Base-by-base conservation (phyloP, 1,140 invertebrate genomes). In the Cyclina sinensis region DNA sequence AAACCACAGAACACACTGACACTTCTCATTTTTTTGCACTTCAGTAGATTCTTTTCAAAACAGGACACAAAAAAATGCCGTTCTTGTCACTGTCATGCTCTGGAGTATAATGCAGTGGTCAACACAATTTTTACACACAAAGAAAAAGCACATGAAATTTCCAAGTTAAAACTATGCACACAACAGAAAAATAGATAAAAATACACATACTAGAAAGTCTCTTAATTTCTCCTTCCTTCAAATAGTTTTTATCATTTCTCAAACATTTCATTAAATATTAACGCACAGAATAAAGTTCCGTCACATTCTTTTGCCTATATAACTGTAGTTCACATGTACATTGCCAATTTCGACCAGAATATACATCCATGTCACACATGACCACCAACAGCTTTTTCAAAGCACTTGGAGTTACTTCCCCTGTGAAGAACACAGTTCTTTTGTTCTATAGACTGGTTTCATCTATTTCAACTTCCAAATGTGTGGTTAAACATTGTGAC, bases 151-250 rank as follows among this genome's bases (percentile, higher is more conserved):
- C 43, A 76, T 30, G n/a, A 65, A 65, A 65, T 65, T 27, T 65
- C 59, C 59, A 24, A 46, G 39, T 43, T 76, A 46, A 76, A 76
- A 76, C 37, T 76, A 76, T 46, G 73, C 46, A 76, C 73, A 76
- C 73, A 76, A 76, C 73, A 76, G 39, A 21, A 14, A 46, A n/a
- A n/a, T n/a, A 48, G 73, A 76, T 76, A 48, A 46, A 73, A 76
- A 48, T 30, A 48, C 43, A 76, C 24, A 76, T 46, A 35, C 21
- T 76, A 76, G 51, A 48, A 76, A 48, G 39, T 48, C n/a, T 24
- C 37, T 16, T 48, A 24, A 46, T 5, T 12, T 21, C 7, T n/a
- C 32, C 68, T 37, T 39, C 68, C 37, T 9, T 51, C 39, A 24
- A 3, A 24, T 39, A n/a, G 14, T 39, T 39, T 18, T 16, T 24